phyloP scores from a whole-genome alignment of 2,797 vertebrate species.

The Monodelphis domestica region DNA sequence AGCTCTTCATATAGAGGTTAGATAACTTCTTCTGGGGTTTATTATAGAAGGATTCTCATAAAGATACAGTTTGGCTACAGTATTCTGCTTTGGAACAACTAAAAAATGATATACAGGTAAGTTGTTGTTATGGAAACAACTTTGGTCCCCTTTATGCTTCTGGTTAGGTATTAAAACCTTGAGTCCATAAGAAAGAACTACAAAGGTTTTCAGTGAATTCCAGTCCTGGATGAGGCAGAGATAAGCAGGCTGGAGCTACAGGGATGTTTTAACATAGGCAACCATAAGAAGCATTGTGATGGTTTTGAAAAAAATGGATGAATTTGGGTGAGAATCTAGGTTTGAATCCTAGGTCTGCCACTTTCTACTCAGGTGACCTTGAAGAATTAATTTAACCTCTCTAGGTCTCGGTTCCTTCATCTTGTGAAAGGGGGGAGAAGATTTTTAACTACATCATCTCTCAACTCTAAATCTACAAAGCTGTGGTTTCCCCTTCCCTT shows the following conservation, averaged over 20 bases:
- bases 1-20: neutral
- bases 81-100: neutral
- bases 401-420: neutral
- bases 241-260: neutral
- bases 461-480: neutral
- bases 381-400: neutral
- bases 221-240: neutral
- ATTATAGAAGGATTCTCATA: neutral
- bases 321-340: neutral
- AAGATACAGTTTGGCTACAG: neutral
- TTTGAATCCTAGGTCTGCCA: neutral
- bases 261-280: neutral
- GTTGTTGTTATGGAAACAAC: neutral
- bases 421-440: neutral
- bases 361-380: neutral
- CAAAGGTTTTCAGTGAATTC: neutral
- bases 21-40: neutral
- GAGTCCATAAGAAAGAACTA: neutral
- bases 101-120: neutral
- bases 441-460: neutral
- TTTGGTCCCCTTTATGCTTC: neutral
- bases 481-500: neutral
- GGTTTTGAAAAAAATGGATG: neutral
- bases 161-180: neutral
- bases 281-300: neutral